Evolutionary conservation across 2,888 invertebrate genomes (phyloP).

Genomic region (Dusona sp.): DNA sequence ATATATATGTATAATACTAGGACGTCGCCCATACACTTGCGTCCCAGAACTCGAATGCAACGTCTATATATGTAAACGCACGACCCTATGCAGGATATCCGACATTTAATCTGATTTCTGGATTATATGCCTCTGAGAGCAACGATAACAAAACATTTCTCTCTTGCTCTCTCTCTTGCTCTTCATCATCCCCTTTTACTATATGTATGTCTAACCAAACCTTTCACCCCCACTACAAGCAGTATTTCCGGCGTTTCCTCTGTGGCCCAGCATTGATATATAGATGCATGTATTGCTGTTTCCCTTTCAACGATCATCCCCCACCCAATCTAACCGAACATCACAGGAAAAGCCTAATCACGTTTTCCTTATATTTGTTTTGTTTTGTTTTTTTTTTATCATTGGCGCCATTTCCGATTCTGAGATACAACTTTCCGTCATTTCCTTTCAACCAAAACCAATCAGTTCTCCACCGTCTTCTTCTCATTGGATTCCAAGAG

Average conservation of each 20-base stretch:
- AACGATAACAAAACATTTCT: constrained; percentile 76
- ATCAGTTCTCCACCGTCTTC: constrained; percentile 9
- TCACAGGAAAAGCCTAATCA: constrained; percentile 50
- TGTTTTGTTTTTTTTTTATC: constrained; percentile 17
- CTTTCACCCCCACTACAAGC: not conserved
- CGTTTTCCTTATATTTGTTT: constrained; percentile 6
- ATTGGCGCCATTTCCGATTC: constrained; percentile 63
- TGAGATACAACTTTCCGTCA: constrained; percentile 8
- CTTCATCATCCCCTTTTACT: constrained; percentile 34
- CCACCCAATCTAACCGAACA: constrained; percentile 26
- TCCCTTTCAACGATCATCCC: constrained; percentile 27
- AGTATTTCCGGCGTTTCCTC: constrained; percentile 63
- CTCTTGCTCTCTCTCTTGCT: constrained; percentile 54
- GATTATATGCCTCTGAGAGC: constrained; percentile 80
- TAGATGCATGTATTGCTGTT: constrained; percentile 14
- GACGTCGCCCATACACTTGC: constrained; percentile 7
- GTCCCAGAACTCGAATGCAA: constrained; percentile 61
- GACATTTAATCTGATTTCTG: constrained; percentile 85
- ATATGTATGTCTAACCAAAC: constrained; percentile 16
- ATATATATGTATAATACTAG: not conserved
- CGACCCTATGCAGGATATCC: constrained; percentile 83
- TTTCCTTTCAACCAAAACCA: constrained; percentile 38
- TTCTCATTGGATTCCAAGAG: not conserved
- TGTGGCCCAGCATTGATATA: constrained; percentile 18
- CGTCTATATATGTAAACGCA: constrained; percentile 46